Evolutionary conservation across 2,113 vertebrate species (phyloP).

Genomic region (Cephalopterus ornatus): DNA sequence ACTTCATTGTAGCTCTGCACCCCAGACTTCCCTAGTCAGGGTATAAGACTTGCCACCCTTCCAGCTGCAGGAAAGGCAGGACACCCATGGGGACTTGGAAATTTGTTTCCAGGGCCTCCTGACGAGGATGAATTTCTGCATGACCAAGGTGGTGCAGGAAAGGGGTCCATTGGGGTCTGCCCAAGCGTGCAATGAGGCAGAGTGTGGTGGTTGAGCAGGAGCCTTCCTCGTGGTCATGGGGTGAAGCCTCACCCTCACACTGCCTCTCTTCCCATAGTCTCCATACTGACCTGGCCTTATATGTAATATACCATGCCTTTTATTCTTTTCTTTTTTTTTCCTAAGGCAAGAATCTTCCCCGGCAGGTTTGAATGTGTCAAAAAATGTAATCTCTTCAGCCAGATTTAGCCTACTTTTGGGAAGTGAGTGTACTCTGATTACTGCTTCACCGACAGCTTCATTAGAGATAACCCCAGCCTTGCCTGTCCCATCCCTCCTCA

Average conservation of each 20-base stretch:
- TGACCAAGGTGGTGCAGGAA: not conserved
- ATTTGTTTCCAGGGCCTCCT: not conserved
- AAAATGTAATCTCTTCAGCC: conserved; percentile 21
- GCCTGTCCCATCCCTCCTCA: not conserved
- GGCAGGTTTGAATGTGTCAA: conserved; percentile 43
- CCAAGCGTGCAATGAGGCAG: accelerated
- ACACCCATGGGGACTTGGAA: not conserved
- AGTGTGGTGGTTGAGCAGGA: not conserved
- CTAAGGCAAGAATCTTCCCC: conserved; percentile 2
- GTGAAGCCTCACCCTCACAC: not conserved
- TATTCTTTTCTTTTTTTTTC: not conserved
- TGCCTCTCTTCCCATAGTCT: not conserved
- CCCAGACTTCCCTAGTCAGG: not conserved
- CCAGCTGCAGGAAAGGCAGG: not conserved
- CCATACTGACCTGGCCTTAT: not conserved
- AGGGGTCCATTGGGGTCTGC: not conserved
- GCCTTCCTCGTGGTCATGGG: not conserved
- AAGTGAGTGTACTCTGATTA: not conserved
- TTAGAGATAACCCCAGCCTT: not conserved
- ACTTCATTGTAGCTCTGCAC: not conserved
- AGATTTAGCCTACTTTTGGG: conserved; percentile 40
- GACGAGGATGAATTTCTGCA: not conserved
- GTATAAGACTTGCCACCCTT: not conserved
- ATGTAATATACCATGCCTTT: not conserved
- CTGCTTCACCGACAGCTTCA: conserved; percentile 43